These are phyloP conservation scores for Falco biarmicus DNA, from an alignment of 2,797 vertebrate species.

Conservation along the genomic window DNA sequence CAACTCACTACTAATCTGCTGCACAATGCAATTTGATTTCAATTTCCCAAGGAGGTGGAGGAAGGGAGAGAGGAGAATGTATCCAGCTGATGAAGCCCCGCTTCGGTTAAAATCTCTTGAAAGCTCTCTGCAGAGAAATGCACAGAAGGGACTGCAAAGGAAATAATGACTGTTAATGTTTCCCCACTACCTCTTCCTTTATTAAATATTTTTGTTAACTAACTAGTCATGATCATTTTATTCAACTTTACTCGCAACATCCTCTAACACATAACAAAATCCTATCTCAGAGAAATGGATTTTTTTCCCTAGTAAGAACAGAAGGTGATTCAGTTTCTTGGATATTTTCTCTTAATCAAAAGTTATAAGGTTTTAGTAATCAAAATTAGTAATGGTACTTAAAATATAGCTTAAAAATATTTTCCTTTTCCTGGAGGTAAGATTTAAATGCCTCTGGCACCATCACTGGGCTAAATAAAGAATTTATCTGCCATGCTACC, in stretches of 20 bases:
- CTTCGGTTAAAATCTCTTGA: not conserved
- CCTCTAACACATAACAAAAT: not conserved
- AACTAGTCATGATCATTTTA: not conserved
- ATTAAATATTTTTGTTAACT: not conserved
- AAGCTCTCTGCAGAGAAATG: not conserved
- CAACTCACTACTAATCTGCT: not conserved
- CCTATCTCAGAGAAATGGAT: not conserved
- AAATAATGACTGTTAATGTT: not conserved
- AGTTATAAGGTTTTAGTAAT: not conserved
- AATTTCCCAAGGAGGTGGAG: not conserved
- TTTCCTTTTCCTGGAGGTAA: not conserved
- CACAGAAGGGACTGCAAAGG: not conserved
- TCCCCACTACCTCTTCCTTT: not conserved
- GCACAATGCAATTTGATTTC: conserved; percentile 31
- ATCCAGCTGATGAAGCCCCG: not conserved
- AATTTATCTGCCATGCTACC: not conserved
- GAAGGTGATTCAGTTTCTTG: not conserved
- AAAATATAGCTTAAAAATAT: not conserved
- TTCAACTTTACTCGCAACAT: not conserved
- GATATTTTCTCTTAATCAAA: not conserved
- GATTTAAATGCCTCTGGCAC: not conserved
- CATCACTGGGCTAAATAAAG: not conserved
- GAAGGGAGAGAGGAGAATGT: not conserved
- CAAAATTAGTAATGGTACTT: not conserved
- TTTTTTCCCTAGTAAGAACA: not conserved